Percentiles rank a stretch among this genome's conserved stretches.
phyloP scores from a whole-genome alignment of 2,797 vertebrate genomes.

The Danio albolineatus region DNA sequence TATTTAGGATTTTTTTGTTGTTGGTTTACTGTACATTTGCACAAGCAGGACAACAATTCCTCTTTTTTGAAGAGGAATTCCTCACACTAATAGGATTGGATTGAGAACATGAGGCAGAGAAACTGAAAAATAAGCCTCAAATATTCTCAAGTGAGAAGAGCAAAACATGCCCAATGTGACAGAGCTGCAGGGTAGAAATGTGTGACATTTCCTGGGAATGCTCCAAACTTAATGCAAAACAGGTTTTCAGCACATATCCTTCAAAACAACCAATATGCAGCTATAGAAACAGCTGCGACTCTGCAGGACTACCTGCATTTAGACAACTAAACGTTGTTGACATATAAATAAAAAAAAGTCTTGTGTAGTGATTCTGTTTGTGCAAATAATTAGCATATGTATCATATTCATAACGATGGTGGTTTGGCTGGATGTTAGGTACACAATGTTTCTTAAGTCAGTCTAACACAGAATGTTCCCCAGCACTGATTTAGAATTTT shows the following conservation, averaged over 20 bases:
- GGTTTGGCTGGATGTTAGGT: background rate
- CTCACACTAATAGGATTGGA: too few relatives aligned
- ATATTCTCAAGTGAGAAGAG: slow-evolving; percentile 21
- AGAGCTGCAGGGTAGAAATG: slow-evolving; percentile 66
- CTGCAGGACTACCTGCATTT: background rate
- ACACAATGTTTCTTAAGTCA: background rate
- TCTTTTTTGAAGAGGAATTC: background rate
- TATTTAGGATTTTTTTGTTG: too few relatives aligned
- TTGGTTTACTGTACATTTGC: background rate
- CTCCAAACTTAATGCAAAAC: slow-evolving; percentile 45
- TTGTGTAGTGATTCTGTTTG: background rate
- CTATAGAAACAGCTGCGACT: slow-evolving; percentile 11
- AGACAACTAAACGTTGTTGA: background rate
- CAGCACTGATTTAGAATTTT: background rate
- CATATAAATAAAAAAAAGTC: background rate
- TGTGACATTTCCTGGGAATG: slow-evolving; percentile 29
- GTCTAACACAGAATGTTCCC: background rate
- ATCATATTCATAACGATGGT: background rate
- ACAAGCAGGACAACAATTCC: background rate
- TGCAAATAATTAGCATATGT: slow-evolving; percentile 5
- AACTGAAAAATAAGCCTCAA: slow-evolving; percentile 12
- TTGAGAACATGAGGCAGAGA: background rate
- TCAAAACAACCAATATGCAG: slow-evolving; percentile 28
- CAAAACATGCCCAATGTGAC: slow-evolving; percentile 60
- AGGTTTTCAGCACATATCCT: slow-evolving; percentile 40